These are phyloP conservation scores for Coelopa pilipes DNA, from an alignment of 2,888 invertebrate genomes.

Conservation along the genomic window DNA sequence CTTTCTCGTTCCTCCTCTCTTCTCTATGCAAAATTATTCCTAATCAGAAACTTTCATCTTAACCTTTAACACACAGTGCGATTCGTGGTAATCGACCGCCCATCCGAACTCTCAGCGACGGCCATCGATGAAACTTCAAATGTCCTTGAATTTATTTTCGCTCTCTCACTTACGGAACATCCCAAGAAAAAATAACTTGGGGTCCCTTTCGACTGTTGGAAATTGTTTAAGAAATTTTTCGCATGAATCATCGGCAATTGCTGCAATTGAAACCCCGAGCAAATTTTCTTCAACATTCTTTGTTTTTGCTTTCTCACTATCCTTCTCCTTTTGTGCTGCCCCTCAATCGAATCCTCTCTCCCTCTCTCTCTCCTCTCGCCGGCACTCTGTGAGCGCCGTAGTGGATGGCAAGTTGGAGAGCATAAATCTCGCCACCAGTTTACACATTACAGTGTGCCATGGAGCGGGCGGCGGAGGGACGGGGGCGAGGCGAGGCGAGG, in stretches of 20 bases:
- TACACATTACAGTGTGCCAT: not conserved
- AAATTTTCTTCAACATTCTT: not conserved
- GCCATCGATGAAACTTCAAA: not conserved
- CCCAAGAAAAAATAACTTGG: not conserved
- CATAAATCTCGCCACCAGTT: slow-evolving; percentile 25
- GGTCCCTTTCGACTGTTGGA: slow-evolving; percentile 9
- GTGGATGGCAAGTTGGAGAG: not conserved
- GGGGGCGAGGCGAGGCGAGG: too few relatives aligned
- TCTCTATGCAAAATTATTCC: too few relatives aligned
- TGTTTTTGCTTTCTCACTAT: too few relatives aligned
- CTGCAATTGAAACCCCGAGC: slow-evolving; percentile 21
- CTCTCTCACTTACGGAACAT: not conserved
- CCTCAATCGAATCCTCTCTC: too few relatives aligned
- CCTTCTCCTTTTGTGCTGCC: not conserved
- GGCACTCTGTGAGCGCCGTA: not conserved
- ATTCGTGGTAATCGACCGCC: too few relatives aligned
- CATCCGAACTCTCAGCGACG: too few relatives aligned
- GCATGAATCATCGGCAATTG: slow-evolving; percentile 30
- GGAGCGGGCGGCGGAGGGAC: not conserved
- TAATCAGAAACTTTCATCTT: too few relatives aligned
- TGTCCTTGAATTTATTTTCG: slow-evolving; percentile 16
- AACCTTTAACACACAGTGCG: too few relatives aligned
- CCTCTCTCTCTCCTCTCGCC: slow-evolving; percentile 1
- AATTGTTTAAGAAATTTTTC: slow-evolving; percentile 21
- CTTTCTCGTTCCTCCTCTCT: too few relatives aligned